Percentiles rank a stretch among this genome's conserved stretches.
Conservation (phyloP, 2,797 vertebrate genomes). For the Aeoliscus strigatus region DNA sequence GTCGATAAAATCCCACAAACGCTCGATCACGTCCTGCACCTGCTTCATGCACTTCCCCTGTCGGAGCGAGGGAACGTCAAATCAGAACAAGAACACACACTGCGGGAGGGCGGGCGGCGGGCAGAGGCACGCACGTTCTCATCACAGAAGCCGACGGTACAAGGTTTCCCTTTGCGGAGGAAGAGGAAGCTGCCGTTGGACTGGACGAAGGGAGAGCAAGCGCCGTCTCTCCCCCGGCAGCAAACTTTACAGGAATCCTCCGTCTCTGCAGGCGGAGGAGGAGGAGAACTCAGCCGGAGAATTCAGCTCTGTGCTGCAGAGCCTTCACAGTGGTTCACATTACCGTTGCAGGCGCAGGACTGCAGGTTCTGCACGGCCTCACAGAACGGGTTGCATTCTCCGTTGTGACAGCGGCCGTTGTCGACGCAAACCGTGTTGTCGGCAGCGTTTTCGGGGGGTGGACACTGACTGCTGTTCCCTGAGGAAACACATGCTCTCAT, state of each 20-base stretch:
- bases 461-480: conserved; percentile 92
- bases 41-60: conserved; percentile 98
- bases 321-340: conserved; percentile 4
- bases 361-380: conserved; percentile 77
- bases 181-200: conserved; percentile 69
- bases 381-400: conserved; percentile 93
- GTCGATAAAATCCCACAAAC: conserved; percentile 98
- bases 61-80: conserved; percentile 5
- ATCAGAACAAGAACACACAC: not conserved
- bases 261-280: conserved; percentile 74
- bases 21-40: conserved; percentile 96
- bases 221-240: conserved; percentile 75
- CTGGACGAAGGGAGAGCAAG: conserved; percentile 76
- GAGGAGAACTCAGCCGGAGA: not conserved
- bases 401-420: conserved; percentile 82
- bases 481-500: no score
- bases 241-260: conserved; percentile 96
- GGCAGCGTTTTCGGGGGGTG: conserved; percentile 80
- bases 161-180: conserved; percentile 95
- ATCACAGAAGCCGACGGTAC: conserved; percentile 96
- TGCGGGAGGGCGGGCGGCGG: not conserved
- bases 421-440: conserved; percentile 87
- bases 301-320: no score
- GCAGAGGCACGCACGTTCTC: conserved; percentile 77
- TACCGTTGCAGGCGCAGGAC: conserved; percentile 92